Base-by-base conservation (phyloP, 1,140 invertebrate genomes). In the Melitaea cinxia region DNA sequence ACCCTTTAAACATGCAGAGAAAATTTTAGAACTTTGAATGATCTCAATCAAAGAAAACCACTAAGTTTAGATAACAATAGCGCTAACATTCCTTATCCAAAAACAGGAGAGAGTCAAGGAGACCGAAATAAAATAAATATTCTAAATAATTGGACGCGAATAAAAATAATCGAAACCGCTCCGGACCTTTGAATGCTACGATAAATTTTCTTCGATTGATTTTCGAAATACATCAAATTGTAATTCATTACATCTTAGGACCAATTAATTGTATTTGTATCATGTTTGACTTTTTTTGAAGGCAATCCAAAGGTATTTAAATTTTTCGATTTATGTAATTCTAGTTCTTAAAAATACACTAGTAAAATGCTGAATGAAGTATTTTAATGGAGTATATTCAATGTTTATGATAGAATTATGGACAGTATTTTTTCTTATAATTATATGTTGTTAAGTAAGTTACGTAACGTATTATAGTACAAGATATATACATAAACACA, bases 41-140 rank as follows among this genome's bases (percentile, higher is more conserved):
- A 56, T 56, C 42, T n/a, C 4, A 37, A 24, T 33, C 54, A 56
- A 42, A 56, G 54, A 56, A 56, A 56, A 26, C 54, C n/a, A 19
- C 39, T 45, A 39, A 15, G 26, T n/a, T 21, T 56, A 56, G 35
- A 56, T 42, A 56, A 56, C 54, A 56, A 56, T 56, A 26, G 54
- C 35, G 5, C 33, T 23, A 26, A 26, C 19, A 56, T 56, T 56
- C 54, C 23, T 10, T n/a, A 10, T 12, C 54, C 14, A 42, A 56
- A 54, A 7, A 35, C 19, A 39, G 21, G 19, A 56, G 54, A 42
- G 28, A 42, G 37, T 24, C 19, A 42, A 56, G 39, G 39, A 28
- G 35, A 37, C 53, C 19, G 37, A 56, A 15, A 39, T 56, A n/a
- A 56, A 42, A 56, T 42, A 56, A 42, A 26, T 24, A 56, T 23